Base-by-base conservation (phyloP, 1,140 invertebrate species). In the Heliconius himera region DNA sequence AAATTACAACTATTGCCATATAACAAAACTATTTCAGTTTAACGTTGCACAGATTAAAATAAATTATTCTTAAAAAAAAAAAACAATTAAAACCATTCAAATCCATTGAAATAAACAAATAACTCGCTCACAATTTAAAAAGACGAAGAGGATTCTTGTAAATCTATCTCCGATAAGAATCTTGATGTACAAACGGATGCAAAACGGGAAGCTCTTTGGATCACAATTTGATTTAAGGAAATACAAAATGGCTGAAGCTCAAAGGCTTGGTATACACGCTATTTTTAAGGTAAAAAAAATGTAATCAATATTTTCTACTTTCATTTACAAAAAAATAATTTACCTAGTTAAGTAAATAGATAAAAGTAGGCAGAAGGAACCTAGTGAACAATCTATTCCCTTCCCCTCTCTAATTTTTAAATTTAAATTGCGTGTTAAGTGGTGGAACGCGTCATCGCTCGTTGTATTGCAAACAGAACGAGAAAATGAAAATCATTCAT, bases 131-230 rank as follows among this genome's bases (percentile, higher is more conserved):
- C 85, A 88, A 88, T 87, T 87, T 83, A 83, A 88, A 85, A 89
- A 84, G 84, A 85, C 87, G 85, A 85, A 77, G 90, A 93, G 89
- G 88, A 84, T 88, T 89, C 91, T 93, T 94, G 91, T 94, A 94
- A 94, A 94, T 94, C 90, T 92, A 91, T 91, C 89, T 89, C 85
- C 81, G 93, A 94, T 94, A 93, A 87, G 87, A 87, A 94, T 94
- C 93, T 93, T 93, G 91, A 93, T 92, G 88, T 92, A 92, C 90
- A 89, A 82, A 92, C 91, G 93, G 89, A 94, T 93, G 93, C 89
- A 90, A 92, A 93, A 92, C 90, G 88, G 89, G 90, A 89, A 88
- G 86, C 88, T 87, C 84, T 84, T 78, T 77, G 83, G 77, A 77
- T 81, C 87, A 81, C 89, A 76, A 83, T 91, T 91, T 91, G 88